These are phyloP conservation scores for Brachymystax lenok DNA, from an alignment of 2,797 vertebrate species.

Conservation along the genomic window DNA sequence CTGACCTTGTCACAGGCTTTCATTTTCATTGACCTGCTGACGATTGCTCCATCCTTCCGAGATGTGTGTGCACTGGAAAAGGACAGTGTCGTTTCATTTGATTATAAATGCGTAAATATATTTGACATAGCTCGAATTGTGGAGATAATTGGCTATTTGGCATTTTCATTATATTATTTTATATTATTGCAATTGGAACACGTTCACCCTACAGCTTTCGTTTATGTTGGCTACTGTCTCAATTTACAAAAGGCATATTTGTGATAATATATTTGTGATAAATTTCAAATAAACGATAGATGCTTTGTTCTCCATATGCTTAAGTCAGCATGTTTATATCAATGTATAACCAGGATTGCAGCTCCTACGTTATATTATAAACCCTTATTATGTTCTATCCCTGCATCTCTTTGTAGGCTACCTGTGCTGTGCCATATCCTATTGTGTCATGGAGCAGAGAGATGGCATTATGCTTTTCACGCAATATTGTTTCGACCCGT, in stretches of 20 bases:
- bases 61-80: conserved; percentile 36
- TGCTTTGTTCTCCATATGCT: not conserved
- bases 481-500: conserved; percentile 1
- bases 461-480: conserved; percentile 14
- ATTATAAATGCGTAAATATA: conserved; percentile 45
- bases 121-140: not conserved
- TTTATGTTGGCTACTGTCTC: not conserved
- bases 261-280: conserved; percentile 4
- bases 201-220: not conserved
- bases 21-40: conserved; percentile 63
- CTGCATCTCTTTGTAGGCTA: conserved; percentile 29
- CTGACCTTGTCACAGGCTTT: conserved; percentile 74
- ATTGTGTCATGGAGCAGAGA: conserved; percentile 32
- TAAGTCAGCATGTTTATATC: not conserved
- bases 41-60: conserved; percentile 62
- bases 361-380: not conserved
- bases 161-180: not conserved
- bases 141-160: not conserved
- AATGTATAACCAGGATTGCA: not conserved
- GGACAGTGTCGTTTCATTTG: conserved; percentile 44
- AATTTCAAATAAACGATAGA: not conserved
- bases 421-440: conserved; percentile 28
- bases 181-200: not conserved
- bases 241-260: not conserved
- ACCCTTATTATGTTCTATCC: conserved; percentile 1